These are phyloP conservation scores for Dipodomys merriami DNA, from an alignment of 2,113 vertebrate genomes.

Conservation along the genomic window DNA sequence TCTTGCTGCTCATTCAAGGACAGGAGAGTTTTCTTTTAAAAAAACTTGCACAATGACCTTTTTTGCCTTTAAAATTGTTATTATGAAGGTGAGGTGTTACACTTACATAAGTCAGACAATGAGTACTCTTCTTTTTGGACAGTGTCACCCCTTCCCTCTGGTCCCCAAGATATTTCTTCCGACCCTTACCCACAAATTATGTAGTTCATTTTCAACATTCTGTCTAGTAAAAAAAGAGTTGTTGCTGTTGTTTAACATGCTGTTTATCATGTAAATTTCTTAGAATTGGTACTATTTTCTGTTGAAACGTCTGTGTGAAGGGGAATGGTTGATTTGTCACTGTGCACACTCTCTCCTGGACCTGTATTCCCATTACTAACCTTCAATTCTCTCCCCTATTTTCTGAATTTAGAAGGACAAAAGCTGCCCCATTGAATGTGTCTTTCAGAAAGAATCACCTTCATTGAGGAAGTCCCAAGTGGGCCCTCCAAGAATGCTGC, in stretches of 20 bases:
- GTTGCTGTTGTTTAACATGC: too few relatives aligned
- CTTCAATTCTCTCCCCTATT: neutral
- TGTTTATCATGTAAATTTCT: too few relatives aligned
- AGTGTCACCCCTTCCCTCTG: too few relatives aligned
- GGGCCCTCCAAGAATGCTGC: fast-evolving
- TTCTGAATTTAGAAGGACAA: slow-evolving; percentile 10
- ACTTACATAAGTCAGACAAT: too few relatives aligned
- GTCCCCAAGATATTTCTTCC: too few relatives aligned
- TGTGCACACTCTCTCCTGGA: neutral
- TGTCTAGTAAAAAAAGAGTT: too few relatives aligned
- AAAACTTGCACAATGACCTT: too few relatives aligned
- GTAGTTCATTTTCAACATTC: too few relatives aligned
- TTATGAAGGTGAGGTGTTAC: too few relatives aligned
- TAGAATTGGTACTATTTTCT: neutral
- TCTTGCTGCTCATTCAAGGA: neutral
- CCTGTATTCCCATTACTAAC: neutral
- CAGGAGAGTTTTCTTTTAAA: neutral
- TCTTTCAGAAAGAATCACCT: neutral
- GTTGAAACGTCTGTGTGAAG: neutral
- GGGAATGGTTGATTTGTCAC: neutral
- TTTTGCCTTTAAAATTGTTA: too few relatives aligned
- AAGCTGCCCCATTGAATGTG: neutral
- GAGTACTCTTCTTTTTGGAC: too few relatives aligned
- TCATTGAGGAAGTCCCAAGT: neutral
- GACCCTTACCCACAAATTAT: too few relatives aligned